A percentile compares a stretch with the other conserved stretches of the same genome.
Evolutionary conservation across 2,113 vertebrate genomes (phyloP).

Genomic region (Merops nubicus): DNA sequence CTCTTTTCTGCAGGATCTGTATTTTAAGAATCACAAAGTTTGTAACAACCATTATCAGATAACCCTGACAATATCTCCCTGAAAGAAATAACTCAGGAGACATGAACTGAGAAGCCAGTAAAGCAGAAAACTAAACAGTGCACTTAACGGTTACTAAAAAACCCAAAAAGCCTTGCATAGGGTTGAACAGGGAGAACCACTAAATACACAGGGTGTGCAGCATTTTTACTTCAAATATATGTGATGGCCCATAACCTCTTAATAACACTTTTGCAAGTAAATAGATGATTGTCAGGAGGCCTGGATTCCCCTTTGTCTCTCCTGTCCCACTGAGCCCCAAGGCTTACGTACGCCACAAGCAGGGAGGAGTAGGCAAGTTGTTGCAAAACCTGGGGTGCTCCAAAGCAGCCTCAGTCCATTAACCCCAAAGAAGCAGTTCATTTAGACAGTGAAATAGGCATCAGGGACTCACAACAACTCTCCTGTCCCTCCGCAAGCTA

Average conservation of each 20-base stretch:
- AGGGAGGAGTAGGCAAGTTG: background rate
- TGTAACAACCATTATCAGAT: background rate
- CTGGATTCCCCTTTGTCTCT: background rate
- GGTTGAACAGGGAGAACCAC: background rate
- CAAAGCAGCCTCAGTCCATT: background rate
- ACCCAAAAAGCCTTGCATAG: background rate
- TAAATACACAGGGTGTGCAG: background rate
- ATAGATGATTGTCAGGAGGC: background rate
- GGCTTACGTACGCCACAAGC: background rate
- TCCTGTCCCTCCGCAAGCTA: background rate
- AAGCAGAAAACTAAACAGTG: background rate
- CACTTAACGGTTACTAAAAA: background rate
- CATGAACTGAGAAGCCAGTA: background rate
- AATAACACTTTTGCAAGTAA: background rate
- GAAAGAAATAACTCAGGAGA: background rate
- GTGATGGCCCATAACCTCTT: background rate
- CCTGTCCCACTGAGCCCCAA: background rate
- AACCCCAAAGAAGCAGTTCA: conserved; percentile 4
- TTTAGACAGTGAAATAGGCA: conserved; percentile 11
- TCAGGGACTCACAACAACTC: background rate
- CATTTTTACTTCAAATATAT: background rate
- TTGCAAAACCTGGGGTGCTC: background rate
- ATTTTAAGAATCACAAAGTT: background rate
- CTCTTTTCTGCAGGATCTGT: background rate
- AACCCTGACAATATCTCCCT: background rate